These are phyloP conservation scores for Xerus rutilus DNA, from an alignment of 2,797 vertebrate genomes.

Conservation along the genomic window DNA sequence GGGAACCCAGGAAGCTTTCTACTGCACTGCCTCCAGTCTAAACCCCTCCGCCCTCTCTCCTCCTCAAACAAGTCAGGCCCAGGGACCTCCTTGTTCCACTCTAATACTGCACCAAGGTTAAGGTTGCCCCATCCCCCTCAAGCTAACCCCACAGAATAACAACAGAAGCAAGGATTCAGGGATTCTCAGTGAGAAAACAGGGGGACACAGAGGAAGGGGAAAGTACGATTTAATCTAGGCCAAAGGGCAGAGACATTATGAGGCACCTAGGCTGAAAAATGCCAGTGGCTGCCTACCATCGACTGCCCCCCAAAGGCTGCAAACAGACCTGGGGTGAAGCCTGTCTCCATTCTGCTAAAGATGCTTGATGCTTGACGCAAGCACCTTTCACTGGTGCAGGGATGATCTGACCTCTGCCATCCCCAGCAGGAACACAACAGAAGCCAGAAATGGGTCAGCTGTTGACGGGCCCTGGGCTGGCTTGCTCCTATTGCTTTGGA, in stretches of 20 bases:
- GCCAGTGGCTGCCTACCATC: accelerated
- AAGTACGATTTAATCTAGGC: accelerated
- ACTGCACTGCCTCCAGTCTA: no score
- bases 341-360: neutral
- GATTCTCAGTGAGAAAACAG: accelerated
- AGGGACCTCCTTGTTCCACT: no score
- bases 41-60: neutral
- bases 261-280: neutral
- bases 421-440: no score
- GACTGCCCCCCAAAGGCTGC: accelerated
- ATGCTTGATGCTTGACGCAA: accelerated
- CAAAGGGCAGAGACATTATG: neutral
- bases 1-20: neutral
- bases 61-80: neutral
- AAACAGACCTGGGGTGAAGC: neutral
- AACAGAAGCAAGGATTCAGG: accelerated
- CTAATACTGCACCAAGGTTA: neutral
- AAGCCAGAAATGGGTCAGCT: neutral
- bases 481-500: neutral
- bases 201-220: neutral
- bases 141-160: neutral
- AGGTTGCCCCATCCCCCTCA: neutral
- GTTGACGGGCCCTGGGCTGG: neutral
- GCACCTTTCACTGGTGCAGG: accelerated
- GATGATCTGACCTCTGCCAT: neutral